These are phyloP conservation scores for Lasioglossum morio DNA, from an alignment of 2,888 invertebrate species.

Conservation along the genomic window DNA sequence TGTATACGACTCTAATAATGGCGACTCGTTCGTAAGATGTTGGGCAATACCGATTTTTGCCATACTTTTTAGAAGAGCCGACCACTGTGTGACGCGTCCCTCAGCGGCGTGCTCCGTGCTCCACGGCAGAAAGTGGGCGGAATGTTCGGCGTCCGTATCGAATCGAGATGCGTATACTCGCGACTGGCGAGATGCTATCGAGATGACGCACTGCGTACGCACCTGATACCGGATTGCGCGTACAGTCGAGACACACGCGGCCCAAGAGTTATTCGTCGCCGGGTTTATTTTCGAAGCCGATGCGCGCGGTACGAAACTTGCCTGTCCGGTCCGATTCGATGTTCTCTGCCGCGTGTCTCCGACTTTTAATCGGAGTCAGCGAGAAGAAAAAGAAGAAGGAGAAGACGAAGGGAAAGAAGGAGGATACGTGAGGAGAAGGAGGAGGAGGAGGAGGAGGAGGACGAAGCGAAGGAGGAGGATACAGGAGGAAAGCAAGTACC, in stretches of 20 bases:
- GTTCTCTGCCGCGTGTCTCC: conserved; percentile 3
- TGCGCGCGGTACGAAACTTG: conserved; percentile 42
- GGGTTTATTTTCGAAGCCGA: conserved; percentile 80
- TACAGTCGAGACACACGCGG: conserved; percentile 53
- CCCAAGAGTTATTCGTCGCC: conserved; percentile 75
- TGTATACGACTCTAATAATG: background rate
- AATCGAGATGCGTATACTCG: conserved; percentile 60
- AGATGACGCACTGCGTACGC: conserved; percentile 83
- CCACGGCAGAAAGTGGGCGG: conserved; percentile 76
- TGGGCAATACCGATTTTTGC: background rate
- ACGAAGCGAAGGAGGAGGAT: background rate
- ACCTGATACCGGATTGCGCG: conserved; percentile 80
- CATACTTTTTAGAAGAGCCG: background rate
- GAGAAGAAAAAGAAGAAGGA: background rate
- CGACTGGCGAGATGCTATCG: conserved; percentile 81
- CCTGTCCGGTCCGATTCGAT: conserved; percentile 47
- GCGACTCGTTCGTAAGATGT: background rate
- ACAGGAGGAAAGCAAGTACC: background rate
- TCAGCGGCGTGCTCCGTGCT: background rate
- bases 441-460: background rate
- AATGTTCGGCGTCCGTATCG: conserved; percentile 73
- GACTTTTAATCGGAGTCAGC: conserved; percentile 33
- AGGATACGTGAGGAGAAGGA: background rate
- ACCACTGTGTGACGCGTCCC: background rate
- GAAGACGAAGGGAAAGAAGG: background rate